A percentile compares a stretch with the other conserved stretches of the same genome.
phyloP scores from a whole-genome alignment of 2,113 vertebrate species.

The Glaucidium brasilianum region DNA sequence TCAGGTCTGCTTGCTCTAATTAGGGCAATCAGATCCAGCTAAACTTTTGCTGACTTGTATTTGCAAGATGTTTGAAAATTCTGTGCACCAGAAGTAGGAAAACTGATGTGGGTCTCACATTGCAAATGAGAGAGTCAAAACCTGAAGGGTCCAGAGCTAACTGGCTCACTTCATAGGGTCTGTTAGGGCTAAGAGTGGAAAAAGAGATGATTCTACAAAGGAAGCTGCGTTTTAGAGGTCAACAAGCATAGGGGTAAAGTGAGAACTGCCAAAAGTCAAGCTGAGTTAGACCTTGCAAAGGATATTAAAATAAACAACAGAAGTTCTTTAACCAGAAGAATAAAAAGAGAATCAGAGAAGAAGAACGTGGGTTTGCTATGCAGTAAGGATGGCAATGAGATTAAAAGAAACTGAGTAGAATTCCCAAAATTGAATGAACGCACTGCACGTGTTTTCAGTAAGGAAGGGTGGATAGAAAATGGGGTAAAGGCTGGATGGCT shows the following conservation, averaged over 20 bases:
- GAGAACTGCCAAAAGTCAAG: conserved; percentile 61
- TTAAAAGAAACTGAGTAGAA: neutral
- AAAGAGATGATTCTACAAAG: conserved; percentile 53
- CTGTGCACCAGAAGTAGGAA: neutral
- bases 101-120: neutral
- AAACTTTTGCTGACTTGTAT: neutral
- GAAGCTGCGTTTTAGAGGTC: conserved; percentile 59
- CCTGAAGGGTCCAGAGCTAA: neutral
- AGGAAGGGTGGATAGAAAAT: neutral
- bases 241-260: conserved; percentile 23
- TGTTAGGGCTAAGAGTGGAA: neutral
- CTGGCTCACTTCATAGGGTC: neutral
- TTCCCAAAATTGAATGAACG: neutral
- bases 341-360: neutral
- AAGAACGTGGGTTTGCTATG: neutral
- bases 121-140: neutral
- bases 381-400: neutral
- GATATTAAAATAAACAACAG: conserved; percentile 66
- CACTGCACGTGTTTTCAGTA: neutral
- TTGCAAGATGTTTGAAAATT: neutral
- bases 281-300: conserved; percentile 61
- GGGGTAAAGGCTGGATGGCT: neutral
- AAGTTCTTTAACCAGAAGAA: conserved; percentile 37
- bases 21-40: neutral
- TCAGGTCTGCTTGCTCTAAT: neutral